Percentiles rank a stretch among this genome's conserved stretches.
Conservation (phyloP, 2,888 invertebrate genomes). For the Atherix ibis region DNA sequence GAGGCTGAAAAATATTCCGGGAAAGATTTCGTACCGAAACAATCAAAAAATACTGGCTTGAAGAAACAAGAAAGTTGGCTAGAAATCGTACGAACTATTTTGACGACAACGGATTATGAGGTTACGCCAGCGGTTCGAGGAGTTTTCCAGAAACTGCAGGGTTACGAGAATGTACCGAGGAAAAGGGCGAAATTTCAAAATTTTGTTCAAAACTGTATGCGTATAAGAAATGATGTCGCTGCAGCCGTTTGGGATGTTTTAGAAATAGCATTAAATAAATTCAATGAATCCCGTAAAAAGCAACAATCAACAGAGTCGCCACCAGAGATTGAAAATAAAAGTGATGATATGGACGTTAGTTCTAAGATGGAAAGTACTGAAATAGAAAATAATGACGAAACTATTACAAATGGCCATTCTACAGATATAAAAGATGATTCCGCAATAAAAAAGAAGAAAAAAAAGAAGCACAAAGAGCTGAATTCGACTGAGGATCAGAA, state of each 20-base stretch:
- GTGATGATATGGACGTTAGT: slow-evolving; percentile 1
- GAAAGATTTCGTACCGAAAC: slow-evolving; percentile 55
- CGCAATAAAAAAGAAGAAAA: slow-evolving; percentile 20
- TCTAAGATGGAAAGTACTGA: not conserved
- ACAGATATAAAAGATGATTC: slow-evolving; percentile 18
- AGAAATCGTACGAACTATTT: slow-evolving; percentile 26
- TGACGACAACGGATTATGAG: slow-evolving; percentile 22
- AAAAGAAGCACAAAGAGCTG: not conserved
- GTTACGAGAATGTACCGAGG: slow-evolving; percentile 66
- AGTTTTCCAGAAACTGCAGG: slow-evolving; percentile 51
- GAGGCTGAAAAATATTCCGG: slow-evolving; percentile 81
- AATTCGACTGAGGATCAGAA: not conserved
- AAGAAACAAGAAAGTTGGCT: slow-evolving; percentile 73
- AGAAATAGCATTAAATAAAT: slow-evolving; percentile 37
- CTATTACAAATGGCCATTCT: not conserved
- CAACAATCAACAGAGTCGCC: slow-evolving; percentile 1
- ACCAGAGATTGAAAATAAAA: slow-evolving; percentile 3
- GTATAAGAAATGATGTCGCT: slow-evolving; percentile 41
- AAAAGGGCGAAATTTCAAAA: slow-evolving; percentile 73
- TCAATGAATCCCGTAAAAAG: slow-evolving; percentile 8
- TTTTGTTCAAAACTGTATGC: slow-evolving; percentile 50
- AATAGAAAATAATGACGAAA: slow-evolving; percentile 2
- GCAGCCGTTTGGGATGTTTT: slow-evolving; percentile 50
- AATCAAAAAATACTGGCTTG: slow-evolving; percentile 63
- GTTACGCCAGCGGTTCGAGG: slow-evolving; percentile 36